Percentiles rank a stretch among this genome's conserved stretches.
These are phyloP conservation scores for Bruchidius siliquastri DNA, from an alignment of 2,888 invertebrate genomes.

Conservation along the genomic window DNA sequence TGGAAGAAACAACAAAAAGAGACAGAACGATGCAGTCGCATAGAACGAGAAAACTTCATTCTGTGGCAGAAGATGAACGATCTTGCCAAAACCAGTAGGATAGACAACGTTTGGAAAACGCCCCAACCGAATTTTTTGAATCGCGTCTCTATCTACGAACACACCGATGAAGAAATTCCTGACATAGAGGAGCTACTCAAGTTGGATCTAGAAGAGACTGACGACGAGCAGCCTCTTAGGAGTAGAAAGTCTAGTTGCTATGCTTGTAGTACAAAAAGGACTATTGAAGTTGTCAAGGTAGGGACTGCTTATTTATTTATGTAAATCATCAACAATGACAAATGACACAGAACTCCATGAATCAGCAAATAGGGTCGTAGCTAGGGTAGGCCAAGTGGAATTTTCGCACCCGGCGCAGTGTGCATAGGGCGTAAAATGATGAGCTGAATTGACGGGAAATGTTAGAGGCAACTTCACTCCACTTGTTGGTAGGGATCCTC, in stretches of 20 bases:
- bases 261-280: constrained; percentile 26
- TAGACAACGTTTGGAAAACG: constrained; percentile 63
- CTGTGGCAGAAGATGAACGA: constrained; percentile 61
- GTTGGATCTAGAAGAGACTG: constrained; percentile 15
- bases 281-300: not conserved
- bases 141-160: constrained; percentile 25
- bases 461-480: no score
- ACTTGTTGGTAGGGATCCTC: no score
- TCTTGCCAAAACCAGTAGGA: constrained; percentile 62
- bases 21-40: constrained; percentile 59
- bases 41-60: constrained; percentile 65
- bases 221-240: constrained; percentile 10
- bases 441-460: no score
- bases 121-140: constrained; percentile 55
- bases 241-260: constrained; percentile 26
- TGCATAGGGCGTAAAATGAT: no score
- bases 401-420: no score
- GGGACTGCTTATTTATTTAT: no score
- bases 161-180: constrained; percentile 11
- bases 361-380: no score
- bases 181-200: constrained; percentile 21
- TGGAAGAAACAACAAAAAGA: constrained; percentile 67
- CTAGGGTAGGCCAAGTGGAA: no score
- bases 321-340: no score
- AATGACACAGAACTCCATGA: no score